A percentile compares a stretch with the other conserved stretches of the same genome.
Conservation (phyloP, 2,113 vertebrate genomes). For the Hiodon tergisus region DNA sequence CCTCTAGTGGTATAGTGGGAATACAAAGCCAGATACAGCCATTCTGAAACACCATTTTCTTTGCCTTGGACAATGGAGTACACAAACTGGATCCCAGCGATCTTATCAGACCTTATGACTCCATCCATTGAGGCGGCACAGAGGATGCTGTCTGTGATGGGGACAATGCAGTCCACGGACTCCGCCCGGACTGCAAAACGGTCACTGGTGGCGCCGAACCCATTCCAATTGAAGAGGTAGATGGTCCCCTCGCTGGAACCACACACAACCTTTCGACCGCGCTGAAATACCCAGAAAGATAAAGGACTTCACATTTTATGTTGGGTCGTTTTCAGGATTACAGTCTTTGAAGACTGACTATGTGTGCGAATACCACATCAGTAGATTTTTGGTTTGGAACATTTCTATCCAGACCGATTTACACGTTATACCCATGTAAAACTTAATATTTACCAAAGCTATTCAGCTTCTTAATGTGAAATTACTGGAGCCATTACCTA, state of each 20-base stretch:
- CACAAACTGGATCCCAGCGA: background rate
- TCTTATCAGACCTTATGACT: slow-evolving; percentile 71
- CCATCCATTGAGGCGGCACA: slow-evolving; percentile 85
- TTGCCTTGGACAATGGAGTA: background rate
- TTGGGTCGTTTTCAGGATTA: too few species aligned
- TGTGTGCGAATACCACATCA: too few species aligned
- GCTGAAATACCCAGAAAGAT: slow-evolving; percentile 42
- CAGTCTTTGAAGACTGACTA: too few species aligned
- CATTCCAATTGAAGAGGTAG: slow-evolving; percentile 96
- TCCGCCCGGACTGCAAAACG: slow-evolving; percentile 81
- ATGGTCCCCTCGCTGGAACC: slow-evolving; percentile 87
- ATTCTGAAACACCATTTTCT: background rate
- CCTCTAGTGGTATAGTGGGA: too few species aligned
- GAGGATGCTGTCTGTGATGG: slow-evolving; percentile 78
- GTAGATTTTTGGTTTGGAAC: too few species aligned
- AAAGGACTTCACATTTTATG: background rate
- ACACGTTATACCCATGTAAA: too few species aligned
- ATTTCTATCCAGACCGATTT: too few species aligned
- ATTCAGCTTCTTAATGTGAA: too few species aligned
- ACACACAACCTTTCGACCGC: slow-evolving; percentile 81
- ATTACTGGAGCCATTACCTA: too few species aligned
- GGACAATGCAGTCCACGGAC: slow-evolving; percentile 81
- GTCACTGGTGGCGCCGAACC: slow-evolving; percentile 90
- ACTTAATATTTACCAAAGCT: too few species aligned
- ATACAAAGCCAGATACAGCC: too few species aligned